A percentile compares a stretch with the other conserved stretches of the same genome.
Conservation (phyloP, 64 coral and sea anemone genomes). For the Acropora yongei region DNA sequence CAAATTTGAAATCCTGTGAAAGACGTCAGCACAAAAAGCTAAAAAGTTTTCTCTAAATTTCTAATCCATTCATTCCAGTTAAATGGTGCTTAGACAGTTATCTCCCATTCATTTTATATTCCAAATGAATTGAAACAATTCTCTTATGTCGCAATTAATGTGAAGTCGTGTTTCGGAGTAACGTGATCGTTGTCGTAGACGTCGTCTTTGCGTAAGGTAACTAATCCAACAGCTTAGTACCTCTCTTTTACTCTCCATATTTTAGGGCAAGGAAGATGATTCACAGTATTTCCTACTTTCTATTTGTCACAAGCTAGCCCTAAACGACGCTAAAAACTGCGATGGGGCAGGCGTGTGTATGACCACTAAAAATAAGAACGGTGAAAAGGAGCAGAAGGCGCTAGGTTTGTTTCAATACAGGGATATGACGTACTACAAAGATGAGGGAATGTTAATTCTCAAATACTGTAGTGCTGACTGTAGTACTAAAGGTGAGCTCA, state of each 20-base stretch:
- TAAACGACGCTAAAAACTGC: neutral
- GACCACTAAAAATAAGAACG: neutral
- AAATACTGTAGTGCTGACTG: constrained; percentile 39
- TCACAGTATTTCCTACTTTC: neutral
- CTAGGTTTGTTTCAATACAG: constrained; percentile 14
- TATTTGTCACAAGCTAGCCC: neutral
- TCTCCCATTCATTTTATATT: too few species aligned
- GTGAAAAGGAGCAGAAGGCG: neutral
- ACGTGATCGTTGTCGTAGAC: too few species aligned
- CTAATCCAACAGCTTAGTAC: neutral
- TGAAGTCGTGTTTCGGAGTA: too few species aligned
- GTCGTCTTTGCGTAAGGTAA: too few species aligned
- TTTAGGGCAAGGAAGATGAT: neutral
- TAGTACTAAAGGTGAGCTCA: neutral
- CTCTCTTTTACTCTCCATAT: neutral
- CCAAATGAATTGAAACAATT: too few species aligned
- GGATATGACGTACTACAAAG: constrained; percentile 44
- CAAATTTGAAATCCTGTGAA: too few species aligned
- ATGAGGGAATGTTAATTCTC: constrained; percentile 57
- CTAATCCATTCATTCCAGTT: too few species aligned
- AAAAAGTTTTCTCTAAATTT: too few species aligned
- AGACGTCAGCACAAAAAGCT: too few species aligned
- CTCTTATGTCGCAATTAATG: too few species aligned
- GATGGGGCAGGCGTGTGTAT: constrained; percentile 25
- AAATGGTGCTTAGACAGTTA: too few species aligned